phyloP scores from a whole-genome alignment of 1,140 invertebrate genomes.

The Arctopsyche grandis region DNA sequence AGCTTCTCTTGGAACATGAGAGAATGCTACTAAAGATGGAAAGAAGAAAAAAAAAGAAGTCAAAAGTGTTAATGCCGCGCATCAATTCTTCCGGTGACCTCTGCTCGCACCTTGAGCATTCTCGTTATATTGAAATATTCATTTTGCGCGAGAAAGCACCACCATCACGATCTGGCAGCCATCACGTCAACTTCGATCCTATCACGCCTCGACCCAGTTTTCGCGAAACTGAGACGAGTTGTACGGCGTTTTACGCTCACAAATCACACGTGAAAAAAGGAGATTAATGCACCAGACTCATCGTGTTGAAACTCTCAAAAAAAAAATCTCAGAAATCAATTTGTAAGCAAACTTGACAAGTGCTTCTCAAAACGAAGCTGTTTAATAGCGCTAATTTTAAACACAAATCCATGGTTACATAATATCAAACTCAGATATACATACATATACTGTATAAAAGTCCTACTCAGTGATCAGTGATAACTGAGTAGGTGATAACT shows the following conservation, averaged over 20 bases:
- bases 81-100: constrained; percentile 32
- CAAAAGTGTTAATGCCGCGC: background rate
- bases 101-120: constrained; percentile 19
- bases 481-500: too few relatives aligned
- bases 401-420: too few relatives aligned
- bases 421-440: too few relatives aligned
- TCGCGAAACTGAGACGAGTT: constrained; percentile 11
- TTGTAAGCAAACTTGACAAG: background rate
- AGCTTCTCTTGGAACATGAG: background rate
- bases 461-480: too few relatives aligned
- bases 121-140: constrained; percentile 31
- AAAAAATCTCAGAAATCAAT: constrained; percentile 4
- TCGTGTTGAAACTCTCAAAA: background rate
- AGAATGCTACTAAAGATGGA: constrained; percentile 6
- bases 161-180: constrained; percentile 19
- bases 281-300: background rate
- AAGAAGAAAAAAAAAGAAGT: too few relatives aligned
- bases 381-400: too few relatives aligned
- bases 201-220: constrained; percentile 28
- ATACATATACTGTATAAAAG: too few relatives aligned
- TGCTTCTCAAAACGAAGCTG: too few relatives aligned
- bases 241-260: background rate
- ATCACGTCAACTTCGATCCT: constrained; percentile 30
- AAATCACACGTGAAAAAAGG: background rate
- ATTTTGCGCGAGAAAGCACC: constrained; percentile 18